phyloP scores from a whole-genome alignment of 1,140 invertebrate genomes.

The Harpegnathos saltator region DNA sequence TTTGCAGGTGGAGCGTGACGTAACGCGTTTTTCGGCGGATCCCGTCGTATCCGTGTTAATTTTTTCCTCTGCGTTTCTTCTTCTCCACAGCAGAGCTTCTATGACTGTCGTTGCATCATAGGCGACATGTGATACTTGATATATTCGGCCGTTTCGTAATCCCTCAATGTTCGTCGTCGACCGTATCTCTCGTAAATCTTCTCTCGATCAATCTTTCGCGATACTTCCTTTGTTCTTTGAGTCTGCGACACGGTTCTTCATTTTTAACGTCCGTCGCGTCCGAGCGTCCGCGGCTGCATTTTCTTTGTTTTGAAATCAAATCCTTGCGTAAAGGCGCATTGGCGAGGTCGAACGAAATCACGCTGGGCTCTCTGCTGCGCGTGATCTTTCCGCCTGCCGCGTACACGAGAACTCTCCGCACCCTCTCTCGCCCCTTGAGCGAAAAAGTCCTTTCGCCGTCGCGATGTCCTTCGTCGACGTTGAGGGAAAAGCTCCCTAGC shows the following conservation, averaged over 20 bases:
- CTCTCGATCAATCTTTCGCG: not conserved
- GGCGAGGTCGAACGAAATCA: slow-evolving; percentile 19
- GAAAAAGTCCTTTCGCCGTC: slow-evolving; percentile 28
- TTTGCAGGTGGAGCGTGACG: slow-evolving; percentile 16
- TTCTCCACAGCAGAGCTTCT: not conserved
- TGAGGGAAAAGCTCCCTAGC: slow-evolving; percentile 53
- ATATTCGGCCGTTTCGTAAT: not conserved
- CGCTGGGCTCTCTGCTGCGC: not conserved
- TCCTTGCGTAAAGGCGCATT: not conserved
- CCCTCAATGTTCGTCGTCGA: not conserved
- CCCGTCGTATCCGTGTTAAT: not conserved
- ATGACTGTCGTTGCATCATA: not conserved
- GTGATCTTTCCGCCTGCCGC: not conserved
- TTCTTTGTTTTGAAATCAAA: not conserved
- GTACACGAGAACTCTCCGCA: not conserved
- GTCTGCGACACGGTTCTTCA: not conserved
- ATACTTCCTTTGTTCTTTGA: not conserved
- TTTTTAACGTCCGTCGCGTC: not conserved
- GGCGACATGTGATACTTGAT: not conserved
- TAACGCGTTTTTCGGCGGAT: not conserved
- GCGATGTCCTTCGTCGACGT: slow-evolving; percentile 32
- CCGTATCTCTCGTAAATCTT: not conserved
- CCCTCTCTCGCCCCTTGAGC: not conserved
- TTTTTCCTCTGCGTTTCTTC: not conserved
- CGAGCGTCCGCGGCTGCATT: too few relatives aligned